Evolutionary conservation across 2,797 vertebrate species (phyloP), one percentile per base, ranked within the genome.

Genomic region (Diplodus puntazzo): DNA sequence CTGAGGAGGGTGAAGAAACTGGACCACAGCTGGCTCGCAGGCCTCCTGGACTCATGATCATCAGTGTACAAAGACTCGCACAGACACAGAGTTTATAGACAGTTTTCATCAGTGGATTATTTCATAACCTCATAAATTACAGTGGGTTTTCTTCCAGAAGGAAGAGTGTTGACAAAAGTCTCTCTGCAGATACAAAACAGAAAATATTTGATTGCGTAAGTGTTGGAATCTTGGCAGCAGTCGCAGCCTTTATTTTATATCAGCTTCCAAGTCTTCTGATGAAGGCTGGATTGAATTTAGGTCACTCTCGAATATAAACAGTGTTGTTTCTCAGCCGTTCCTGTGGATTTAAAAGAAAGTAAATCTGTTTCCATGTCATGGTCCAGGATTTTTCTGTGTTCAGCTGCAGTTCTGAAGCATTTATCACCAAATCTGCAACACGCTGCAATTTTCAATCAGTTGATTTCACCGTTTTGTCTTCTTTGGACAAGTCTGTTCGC

Each of bases 11-110:
- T 98, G 81, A 95, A 94, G 82, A 98, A 95, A 90, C 86, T 90
- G 1, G 97, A 99, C 93, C 96, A 95, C 73, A 96, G 96, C 89
- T 99, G 98, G 98, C 53, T 97, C 16, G 25, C 70, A n/a, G 69
- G 53, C n/a, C 69, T 92, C 7, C 62, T 90, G 73, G 79, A 91
- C 79, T 83, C 84, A 11, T 93, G 81, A 88, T 42, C 69, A 21
- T 61, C 54, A 83, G 0, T 69, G 59, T 1, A n/a, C 60, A 69
- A 20, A 74, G 71, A 79, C 16, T 43, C 39, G 79, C 65, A 54
- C 20, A 43, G 21, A 66, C 21, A 3, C 66, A 11, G 49, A 16
- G 55, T 12, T n/a, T 8, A 23, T 18, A 34, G 43, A 0, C 34
- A 3, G 50, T 39, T 69, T 76, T 39, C 46, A 59, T 17, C 8